Base-by-base conservation (phyloP, 2,113 vertebrate genomes). In the Alaudala cheleensis region DNA sequence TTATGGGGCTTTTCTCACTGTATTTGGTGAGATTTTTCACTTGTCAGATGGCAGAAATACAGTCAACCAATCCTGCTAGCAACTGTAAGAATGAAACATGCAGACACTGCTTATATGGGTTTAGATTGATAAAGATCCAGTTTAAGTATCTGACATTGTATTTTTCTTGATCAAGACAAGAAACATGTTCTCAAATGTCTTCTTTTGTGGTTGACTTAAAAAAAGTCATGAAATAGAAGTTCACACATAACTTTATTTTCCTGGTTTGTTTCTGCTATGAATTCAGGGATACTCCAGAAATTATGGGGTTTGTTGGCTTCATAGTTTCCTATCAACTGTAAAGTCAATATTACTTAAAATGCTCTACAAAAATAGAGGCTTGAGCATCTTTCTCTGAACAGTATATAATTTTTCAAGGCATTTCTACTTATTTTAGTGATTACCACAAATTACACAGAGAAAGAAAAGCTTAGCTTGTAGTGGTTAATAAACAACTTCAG, bases 401-500 rank as follows among this genome's bases (percentile, higher is more conserved):
- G 45, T 25, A 23, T 84, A 69, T 89, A 81, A 95, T 91, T 93
- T 86, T 92, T 95, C 49, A 81, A 79, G 73, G 31, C 60, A 89
- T 60, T 76, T 85, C 49, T 92, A 60, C 40, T 91, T 65, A 79
- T 77, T 94, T 89, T 53, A 90, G 53, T 58, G 33, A 49, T 73
- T 21, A 42, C 78, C 49, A 39, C 57, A 92, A 85, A 92, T 92
- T 79, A 91, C 3, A 72, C 0, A 54, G 39, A 66, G 44, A 71
- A 89, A 95, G 20, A 60, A 91, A 91, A 95, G 26, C 50, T 91
- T 88, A 44, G 34, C 50, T 85, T 90, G 82, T 85, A 77, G 39
- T 58, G 74, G 81, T 73, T 95, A 94, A 89, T 92, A 90, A 96
- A 90, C 62, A 85, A 66, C 45, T 92, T 33, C 54, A 95, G 40